Conservation (phyloP, 2,797 vertebrate species). For the Hyperoplus immaculatus region DNA sequence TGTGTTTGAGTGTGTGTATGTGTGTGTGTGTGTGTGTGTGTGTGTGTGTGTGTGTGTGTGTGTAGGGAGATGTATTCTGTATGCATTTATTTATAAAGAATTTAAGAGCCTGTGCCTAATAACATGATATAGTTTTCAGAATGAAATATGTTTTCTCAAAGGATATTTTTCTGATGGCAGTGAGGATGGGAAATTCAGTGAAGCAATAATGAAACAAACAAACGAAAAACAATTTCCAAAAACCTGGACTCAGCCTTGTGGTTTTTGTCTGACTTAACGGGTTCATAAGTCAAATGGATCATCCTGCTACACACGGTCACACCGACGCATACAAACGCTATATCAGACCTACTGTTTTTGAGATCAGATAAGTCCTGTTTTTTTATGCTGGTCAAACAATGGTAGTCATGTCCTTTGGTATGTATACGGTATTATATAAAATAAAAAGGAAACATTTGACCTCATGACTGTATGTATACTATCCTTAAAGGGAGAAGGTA, state of each 20-base stretch:
- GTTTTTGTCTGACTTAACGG: conserved; percentile 45
- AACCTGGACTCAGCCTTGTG: conserved; percentile 53
- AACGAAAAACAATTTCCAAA: conserved; percentile 60
- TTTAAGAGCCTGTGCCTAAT: conserved; percentile 74
- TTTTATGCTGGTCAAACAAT: conserved; percentile 59
- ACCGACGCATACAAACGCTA: conserved; percentile 20
- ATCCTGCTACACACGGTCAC: conserved; percentile 24
- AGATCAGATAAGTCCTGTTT: conserved; percentile 52
- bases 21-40: conserved; percentile 43
- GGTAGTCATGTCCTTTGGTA: conserved; percentile 50
- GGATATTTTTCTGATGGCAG: conserved; percentile 68
- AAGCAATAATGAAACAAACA: conserved; percentile 84
- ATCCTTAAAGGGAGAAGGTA: not conserved
- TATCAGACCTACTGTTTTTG: conserved; percentile 32
- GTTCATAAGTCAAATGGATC: conserved; percentile 29
- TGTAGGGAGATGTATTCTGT: conserved; percentile 40
- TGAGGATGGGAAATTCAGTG: conserved; percentile 60
- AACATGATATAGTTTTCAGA: conserved; percentile 54
- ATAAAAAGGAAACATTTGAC: conserved; percentile 57
- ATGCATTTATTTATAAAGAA: conserved; percentile 56
- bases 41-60: conserved; percentile 39
- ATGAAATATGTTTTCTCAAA: conserved; percentile 58
- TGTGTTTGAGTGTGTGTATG: conserved; percentile 32
- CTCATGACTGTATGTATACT: conserved; percentile 46
- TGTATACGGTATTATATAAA: conserved; percentile 54